Evolutionary conservation across 2,888 invertebrate genomes (phyloP).

Genomic region (Helleia helle): DNA sequence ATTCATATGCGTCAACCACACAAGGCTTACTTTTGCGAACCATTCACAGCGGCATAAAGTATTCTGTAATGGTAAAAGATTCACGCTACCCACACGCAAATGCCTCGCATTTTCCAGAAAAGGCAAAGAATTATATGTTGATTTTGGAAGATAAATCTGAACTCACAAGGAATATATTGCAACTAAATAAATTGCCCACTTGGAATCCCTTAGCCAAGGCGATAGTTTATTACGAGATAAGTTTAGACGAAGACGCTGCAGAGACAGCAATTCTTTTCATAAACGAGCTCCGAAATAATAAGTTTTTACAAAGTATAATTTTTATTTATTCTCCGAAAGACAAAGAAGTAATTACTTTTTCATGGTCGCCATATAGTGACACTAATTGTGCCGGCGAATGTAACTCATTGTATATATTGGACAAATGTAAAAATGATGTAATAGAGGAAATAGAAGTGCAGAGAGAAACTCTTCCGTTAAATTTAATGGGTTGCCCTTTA

Average conservation of each 20-base stretch:
- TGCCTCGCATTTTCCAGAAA: conserved; percentile 69
- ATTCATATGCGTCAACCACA: conserved; percentile 54
- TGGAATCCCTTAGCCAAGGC: conserved; percentile 70
- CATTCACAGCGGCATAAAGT: conserved; percentile 57
- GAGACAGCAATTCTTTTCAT: conserved; percentile 47
- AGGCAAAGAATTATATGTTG: conserved; percentile 71
- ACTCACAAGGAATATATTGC: conserved; percentile 55
- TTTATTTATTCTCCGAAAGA: conserved; percentile 44
- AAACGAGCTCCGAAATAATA: conserved; percentile 48
- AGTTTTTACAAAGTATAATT: conserved; percentile 53
- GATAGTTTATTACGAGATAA: conserved; percentile 53
- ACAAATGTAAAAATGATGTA: conserved; percentile 43
- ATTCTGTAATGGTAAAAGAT: conserved; percentile 69
- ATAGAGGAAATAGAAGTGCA: conserved; percentile 38
- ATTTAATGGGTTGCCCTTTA: conserved; percentile 59
- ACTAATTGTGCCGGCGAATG: conserved; percentile 58
- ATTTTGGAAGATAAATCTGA: conserved; percentile 64
- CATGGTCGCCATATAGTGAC: conserved; percentile 59
- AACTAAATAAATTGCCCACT: conserved; percentile 60
- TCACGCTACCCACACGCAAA: conserved; percentile 62
- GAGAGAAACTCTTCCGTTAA: conserved; percentile 48
- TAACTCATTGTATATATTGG: conserved; percentile 50
- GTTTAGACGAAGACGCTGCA: conserved; percentile 36
- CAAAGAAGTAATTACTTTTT: conserved; percentile 49
- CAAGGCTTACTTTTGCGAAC: conserved; percentile 55